Conservation (phyloP, 2,888 invertebrate genomes). For the Parnassius mnemosyne region DNA sequence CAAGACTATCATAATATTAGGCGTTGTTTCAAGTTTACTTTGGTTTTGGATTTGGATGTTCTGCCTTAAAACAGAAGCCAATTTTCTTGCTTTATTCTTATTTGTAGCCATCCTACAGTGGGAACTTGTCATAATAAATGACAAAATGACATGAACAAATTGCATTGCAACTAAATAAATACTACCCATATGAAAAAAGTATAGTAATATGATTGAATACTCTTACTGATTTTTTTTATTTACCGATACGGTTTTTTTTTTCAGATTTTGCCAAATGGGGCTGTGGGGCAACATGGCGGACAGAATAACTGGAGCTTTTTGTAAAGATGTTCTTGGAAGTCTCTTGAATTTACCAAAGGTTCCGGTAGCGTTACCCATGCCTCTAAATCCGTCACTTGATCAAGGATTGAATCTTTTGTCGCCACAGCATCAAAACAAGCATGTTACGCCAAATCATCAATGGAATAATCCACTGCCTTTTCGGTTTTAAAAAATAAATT, state of each 20-base stretch:
- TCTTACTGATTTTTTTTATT: too few species aligned
- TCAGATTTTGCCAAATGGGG: conserved; percentile 84
- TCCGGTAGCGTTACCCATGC: conserved; percentile 24
- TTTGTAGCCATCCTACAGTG: too few species aligned
- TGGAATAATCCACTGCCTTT: conserved; percentile 25
- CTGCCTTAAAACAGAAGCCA: too few species aligned
- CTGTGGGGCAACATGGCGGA: conserved; percentile 84
- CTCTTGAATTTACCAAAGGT: conserved; percentile 49
- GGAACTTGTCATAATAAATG: too few species aligned
- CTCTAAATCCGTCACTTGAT: background rate
- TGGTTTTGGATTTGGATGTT: too few species aligned
- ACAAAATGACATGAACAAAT: too few species aligned
- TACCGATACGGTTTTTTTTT: conserved; percentile 31
- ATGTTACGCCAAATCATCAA: conserved; percentile 4
- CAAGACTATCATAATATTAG: too few species aligned
- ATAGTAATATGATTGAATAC: too few species aligned
- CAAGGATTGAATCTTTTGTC: conserved; percentile 15
- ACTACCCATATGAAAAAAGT: too few species aligned
- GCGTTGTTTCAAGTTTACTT: too few species aligned
- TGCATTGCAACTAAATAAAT: too few species aligned
- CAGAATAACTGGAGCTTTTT: conserved; percentile 77
- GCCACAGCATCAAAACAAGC: conserved; percentile 4
- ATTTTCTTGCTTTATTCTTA: too few species aligned
- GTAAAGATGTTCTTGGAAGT: conserved; percentile 64
- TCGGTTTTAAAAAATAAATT: conserved; percentile 9